Evolutionary conservation across 1,140 invertebrate genomes (phyloP).

Genomic region (Microplitis demolitor): DNA sequence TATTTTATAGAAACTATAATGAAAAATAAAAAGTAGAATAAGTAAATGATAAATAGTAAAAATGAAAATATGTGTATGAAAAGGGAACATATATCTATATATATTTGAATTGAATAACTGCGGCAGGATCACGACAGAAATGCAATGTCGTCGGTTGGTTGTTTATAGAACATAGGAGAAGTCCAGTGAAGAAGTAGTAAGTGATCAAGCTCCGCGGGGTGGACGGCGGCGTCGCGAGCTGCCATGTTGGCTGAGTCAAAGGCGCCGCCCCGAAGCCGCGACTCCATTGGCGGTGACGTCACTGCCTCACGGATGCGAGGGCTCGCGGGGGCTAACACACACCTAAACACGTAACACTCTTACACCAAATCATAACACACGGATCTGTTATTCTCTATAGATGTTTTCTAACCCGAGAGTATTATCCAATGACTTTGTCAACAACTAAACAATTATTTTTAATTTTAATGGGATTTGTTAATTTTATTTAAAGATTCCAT

Average conservation of each 20-base stretch:
- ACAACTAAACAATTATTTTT: no score
- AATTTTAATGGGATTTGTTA: no score
- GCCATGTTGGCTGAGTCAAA: slow-evolving; percentile 51
- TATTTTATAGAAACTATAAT: no score
- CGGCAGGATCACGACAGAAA: background rate
- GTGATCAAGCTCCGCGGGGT: slow-evolving; percentile 25
- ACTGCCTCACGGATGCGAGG: slow-evolving; percentile 19
- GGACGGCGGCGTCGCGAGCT: slow-evolving; percentile 34
- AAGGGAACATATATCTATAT: background rate
- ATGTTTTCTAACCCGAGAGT: no score
- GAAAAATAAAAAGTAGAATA: no score
- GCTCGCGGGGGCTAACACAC: background rate
- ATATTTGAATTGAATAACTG: background rate
- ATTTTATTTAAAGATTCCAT: no score
- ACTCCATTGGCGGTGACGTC: slow-evolving; percentile 44
- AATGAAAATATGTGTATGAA: no score
- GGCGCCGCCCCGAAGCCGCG: slow-evolving; percentile 52
- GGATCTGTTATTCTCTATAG: background rate
- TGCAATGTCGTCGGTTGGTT: slow-evolving; percentile 1
- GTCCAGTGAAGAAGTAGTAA: background rate
- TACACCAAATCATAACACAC: background rate
- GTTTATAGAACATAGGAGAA: slow-evolving; percentile 7
- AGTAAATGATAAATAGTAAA: no score
- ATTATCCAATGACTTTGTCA: no score
- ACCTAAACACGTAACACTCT: background rate